phyloP scores from a whole-genome alignment of 1,140 invertebrate species.

The Gonatopus flavifemur region DNA sequence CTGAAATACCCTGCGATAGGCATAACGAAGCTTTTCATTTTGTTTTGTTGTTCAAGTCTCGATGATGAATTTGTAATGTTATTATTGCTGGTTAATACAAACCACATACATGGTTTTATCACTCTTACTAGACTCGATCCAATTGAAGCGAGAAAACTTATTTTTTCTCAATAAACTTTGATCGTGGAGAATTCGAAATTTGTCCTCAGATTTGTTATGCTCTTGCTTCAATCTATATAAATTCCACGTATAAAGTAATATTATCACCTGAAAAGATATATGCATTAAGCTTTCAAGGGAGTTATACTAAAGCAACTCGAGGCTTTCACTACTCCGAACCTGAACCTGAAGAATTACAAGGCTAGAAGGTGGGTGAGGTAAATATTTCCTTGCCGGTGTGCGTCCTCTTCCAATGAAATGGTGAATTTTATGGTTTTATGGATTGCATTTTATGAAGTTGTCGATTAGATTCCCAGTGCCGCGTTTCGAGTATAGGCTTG shows the following conservation, averaged over 20 bases:
- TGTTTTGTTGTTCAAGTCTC: no score
- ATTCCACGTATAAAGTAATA: background rate
- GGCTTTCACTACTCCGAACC: slow-evolving; percentile 22
- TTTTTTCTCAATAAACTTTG: no score
- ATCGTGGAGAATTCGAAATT: slow-evolving; percentile 3
- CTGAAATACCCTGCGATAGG: no score
- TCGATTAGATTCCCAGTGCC: slow-evolving; percentile 52
- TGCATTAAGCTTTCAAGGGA: no score
- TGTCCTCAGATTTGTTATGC: background rate
- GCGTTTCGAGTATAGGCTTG: no score
- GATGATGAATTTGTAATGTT: no score
- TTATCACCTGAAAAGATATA: no score
- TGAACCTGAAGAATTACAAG: slow-evolving; percentile 12
- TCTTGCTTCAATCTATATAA: background rate
- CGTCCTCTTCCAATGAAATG: slow-evolving; percentile 32
- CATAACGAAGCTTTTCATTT: no score
- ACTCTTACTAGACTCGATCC: no score
- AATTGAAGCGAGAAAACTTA: no score
- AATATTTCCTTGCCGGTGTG: slow-evolving; percentile 42
- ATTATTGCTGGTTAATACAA: no score
- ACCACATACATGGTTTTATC: no score
- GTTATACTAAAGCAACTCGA: slow-evolving; percentile 9
- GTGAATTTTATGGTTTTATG: slow-evolving; percentile 58
- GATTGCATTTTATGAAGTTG: slow-evolving; percentile 55
- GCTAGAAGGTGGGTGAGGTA: slow-evolving; percentile 45